Evolutionary conservation across 2,113 vertebrate species (phyloP), one percentile per base, ranked within the genome.

Genomic region (Gulo gulo): DNA sequence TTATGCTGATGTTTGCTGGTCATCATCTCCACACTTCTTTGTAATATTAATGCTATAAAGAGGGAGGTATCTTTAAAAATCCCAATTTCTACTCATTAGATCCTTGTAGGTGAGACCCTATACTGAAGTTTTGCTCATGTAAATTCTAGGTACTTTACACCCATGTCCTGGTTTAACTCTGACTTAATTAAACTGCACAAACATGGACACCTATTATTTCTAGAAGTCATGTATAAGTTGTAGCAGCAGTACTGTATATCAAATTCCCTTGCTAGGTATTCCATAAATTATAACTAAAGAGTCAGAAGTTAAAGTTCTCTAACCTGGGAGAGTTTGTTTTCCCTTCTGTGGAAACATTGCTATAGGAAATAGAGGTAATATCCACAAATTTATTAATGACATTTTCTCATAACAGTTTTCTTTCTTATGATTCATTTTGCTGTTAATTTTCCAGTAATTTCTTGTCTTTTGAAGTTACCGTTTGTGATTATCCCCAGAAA

Each of bases 41-140:
- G 69, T 97, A 91, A 31, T 83, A 36, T 89, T 97, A 94, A 83
- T 96, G 65, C 71, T 95, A 42, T 86, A 42, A 14, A 88, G 79
- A 93, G 78, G 50, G 82, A 94, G 13, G 45, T 45, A 92, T 88
- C 78, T 93, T 11, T 91, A 88, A 80, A 34, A 29, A 87, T n/a
- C n/a, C 4, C 52, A 26, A 45, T 90, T 95, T 20, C 34, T 92
- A 15, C 82, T 97, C 65, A 61, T 57, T 86, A 94, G 0, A 96
- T 81, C 86, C 67, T 39, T 20, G 21, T 67, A 3, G 1, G 47
- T 79, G 76, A 97, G 82, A 42, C 14, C 3, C 24, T 57, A 34
- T 21, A 14, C 12, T 83, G 47, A 69, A 96, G 47, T 83, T 55
- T 24, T 93, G 69, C 6, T 63, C 10, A 39, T 42, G 34, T 12